Conservation (phyloP, 2,797 vertebrate species). For the Anniella stebbinsi region DNA sequence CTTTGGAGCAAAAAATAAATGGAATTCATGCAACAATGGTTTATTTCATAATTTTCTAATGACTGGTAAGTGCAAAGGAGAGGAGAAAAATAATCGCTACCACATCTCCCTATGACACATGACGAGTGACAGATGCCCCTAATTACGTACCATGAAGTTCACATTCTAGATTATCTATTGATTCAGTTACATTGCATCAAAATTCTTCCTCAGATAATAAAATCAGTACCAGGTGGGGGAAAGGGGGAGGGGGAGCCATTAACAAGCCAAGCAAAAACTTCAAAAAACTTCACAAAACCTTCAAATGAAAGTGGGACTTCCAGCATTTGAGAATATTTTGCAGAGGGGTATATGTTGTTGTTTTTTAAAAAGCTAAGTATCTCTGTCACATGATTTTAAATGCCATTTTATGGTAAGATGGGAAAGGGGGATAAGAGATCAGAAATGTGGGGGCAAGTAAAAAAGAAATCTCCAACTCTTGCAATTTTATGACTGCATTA, state of each 20-base stretch:
- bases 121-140: conserved; percentile 51
- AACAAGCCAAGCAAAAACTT: neutral
- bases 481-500: neutral
- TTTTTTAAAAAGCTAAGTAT: neutral
- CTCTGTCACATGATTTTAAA: neutral
- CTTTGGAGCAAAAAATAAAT: conserved; percentile 25
- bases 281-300: neutral
- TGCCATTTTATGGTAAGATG: neutral
- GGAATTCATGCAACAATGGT: conserved; percentile 55
- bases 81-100: conserved; percentile 12
- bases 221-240: neutral
- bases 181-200: conserved; percentile 2
- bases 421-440: neutral
- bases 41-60: conserved; percentile 11
- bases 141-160: conserved; percentile 52
- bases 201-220: conserved; percentile 56
- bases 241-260: neutral
- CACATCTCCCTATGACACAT: conserved; percentile 18
- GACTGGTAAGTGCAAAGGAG: conserved; percentile 11
- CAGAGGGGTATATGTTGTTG: neutral
- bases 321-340: neutral
- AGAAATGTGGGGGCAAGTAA: neutral
- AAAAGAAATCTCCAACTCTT: neutral
- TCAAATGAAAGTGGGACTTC: neutral
- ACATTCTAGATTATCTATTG: conserved; percentile 32